phyloP scores from a whole-genome alignment of 2,113 vertebrate species.

The Strix aluco region DNA sequence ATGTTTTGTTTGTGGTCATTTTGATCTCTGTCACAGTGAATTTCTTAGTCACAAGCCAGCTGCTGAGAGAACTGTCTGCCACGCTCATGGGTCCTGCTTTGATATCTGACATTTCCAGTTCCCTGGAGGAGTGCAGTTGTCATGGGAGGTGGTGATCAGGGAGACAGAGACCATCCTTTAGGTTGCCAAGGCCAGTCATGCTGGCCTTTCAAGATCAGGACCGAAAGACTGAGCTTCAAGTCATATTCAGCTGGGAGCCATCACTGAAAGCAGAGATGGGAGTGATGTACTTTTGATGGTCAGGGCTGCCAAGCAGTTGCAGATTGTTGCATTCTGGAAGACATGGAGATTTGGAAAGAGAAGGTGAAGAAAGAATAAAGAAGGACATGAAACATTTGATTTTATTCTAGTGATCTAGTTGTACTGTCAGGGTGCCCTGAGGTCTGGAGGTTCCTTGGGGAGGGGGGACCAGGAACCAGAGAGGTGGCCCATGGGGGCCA shows the following conservation, averaged over 20 bases:
- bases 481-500: no score
- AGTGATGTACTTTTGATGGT: neutral
- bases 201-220: neutral
- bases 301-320: neutral
- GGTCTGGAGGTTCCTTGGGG: neutral
- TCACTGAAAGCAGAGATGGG: neutral
- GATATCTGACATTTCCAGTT: conserved; percentile 7
- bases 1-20: neutral
- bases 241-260: neutral
- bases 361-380: neutral
- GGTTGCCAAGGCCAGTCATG: neutral
- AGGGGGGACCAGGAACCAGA: neutral
- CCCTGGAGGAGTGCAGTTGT: neutral
- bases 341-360: neutral
- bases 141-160: neutral
- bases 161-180: neutral
- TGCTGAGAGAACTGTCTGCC: conserved; percentile 17
- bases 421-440: neutral
- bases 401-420: neutral
- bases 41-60: neutral
- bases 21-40: neutral
- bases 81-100: neutral
- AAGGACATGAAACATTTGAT: neutral
- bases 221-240: neutral
- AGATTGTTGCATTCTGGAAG: neutral